Evolutionary conservation across 2,888 invertebrate species (phyloP).

Genomic region (Nomada fucata): DNA sequence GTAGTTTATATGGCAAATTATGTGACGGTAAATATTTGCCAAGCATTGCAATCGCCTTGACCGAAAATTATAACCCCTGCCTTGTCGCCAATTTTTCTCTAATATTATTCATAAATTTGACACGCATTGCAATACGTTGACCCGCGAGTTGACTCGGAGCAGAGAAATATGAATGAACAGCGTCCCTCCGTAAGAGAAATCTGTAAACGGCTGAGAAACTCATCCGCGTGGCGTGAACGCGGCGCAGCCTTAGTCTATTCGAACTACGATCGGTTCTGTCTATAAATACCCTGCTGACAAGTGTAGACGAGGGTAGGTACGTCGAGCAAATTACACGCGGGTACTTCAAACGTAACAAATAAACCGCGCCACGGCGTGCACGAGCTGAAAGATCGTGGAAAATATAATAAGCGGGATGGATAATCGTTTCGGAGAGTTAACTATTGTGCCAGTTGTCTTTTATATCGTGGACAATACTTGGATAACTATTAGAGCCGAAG

Average conservation of each 20-base stretch:
- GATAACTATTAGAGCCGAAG: background rate
- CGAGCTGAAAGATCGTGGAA: constrained; percentile 6
- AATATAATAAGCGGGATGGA: background rate
- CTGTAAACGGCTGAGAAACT: too few species aligned
- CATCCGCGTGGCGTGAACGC: background rate
- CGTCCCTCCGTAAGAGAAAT: too few species aligned
- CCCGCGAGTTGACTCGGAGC: too few species aligned
- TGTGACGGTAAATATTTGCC: too few species aligned
- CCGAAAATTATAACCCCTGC: too few species aligned
- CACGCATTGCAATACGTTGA: too few species aligned
- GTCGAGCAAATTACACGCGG: constrained; percentile 12
- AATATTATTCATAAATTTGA: too few species aligned
- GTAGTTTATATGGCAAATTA: too few species aligned
- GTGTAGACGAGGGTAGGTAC: background rate
- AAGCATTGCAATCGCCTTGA: too few species aligned
- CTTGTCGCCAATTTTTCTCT: too few species aligned
- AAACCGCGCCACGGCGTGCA: constrained; percentile 9
- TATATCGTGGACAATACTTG: constrained; percentile 1
- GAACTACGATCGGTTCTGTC: background rate
- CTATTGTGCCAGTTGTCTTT: constrained; percentile 28
- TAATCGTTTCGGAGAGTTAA: constrained; percentile 26
- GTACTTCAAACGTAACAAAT: background rate
- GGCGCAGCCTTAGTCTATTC: background rate
- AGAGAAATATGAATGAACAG: too few species aligned
- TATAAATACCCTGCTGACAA: constrained; percentile 8